A percentile compares a stretch with the other conserved stretches of the same genome.
Conservation (phyloP, 1,140 invertebrate species). For the Lordiphosa stackelbergi region DNA sequence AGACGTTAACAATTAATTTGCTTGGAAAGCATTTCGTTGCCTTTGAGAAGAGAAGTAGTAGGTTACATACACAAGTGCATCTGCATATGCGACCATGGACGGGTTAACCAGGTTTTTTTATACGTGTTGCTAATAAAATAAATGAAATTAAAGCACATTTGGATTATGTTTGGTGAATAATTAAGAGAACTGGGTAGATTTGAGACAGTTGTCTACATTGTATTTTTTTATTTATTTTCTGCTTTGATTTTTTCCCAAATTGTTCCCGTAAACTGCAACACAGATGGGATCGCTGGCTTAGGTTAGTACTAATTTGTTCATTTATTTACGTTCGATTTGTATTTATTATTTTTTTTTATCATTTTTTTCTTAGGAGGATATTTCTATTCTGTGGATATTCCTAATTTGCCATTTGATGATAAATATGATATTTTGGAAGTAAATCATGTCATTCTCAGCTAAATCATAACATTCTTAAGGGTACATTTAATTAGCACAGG, state of each 20-base stretch:
- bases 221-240: not conserved
- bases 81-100: not conserved
- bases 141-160: conserved; percentile 11
- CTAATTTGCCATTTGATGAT: too few species aligned
- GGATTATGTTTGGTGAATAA: not conserved
- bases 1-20: not conserved
- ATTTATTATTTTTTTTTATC: too few species aligned
- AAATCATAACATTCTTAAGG: too few species aligned
- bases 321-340: too few species aligned
- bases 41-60: conserved; percentile 12
- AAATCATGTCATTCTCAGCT: too few species aligned
- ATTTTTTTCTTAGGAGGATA: too few species aligned
- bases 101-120: conserved; percentile 39
- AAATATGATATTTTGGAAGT: too few species aligned
- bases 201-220: not conserved
- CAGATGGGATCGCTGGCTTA: too few species aligned
- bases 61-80: not conserved
- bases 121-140: conserved; percentile 56
- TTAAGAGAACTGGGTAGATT: not conserved
- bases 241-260: conserved; percentile 9
- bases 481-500: too few species aligned
- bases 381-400: too few species aligned
- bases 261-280: not conserved
- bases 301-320: too few species aligned
- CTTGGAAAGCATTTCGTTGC: conserved; percentile 25